phyloP scores from a whole-genome alignment of 2,888 invertebrate species.

The Lutraria lutraria region DNA sequence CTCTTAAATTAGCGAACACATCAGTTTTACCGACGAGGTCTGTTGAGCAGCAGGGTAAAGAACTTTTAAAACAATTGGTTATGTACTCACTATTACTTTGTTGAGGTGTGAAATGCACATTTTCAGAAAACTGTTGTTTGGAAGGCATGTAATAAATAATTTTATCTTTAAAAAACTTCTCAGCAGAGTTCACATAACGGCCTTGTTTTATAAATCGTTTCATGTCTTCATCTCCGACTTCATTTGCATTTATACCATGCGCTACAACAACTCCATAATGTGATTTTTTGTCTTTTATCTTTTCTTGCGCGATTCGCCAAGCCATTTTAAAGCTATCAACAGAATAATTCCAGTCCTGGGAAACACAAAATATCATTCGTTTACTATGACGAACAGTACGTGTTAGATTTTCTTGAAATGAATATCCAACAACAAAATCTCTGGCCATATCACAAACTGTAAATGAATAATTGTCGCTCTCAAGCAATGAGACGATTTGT shows the following conservation, averaged over 20 bases:
- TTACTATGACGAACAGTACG: slow-evolving; percentile 69
- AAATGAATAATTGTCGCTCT: slow-evolving; percentile 62
- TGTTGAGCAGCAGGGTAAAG: not conserved
- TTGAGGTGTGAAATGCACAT: not conserved
- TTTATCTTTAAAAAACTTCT: slow-evolving; percentile 66
- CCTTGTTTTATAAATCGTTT: slow-evolving; percentile 67
- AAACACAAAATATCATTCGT: slow-evolving; percentile 71
- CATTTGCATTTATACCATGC: slow-evolving; percentile 51
- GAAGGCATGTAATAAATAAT: slow-evolving; percentile 70
- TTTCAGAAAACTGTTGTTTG: not conserved
- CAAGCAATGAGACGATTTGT: slow-evolving; percentile 64
- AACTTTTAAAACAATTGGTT: slow-evolving; percentile 50
- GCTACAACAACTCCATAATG: slow-evolving; percentile 71
- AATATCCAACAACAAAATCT: slow-evolving; percentile 73
- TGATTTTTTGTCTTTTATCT: slow-evolving; percentile 69
- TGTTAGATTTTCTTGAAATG: slow-evolving; percentile 73
- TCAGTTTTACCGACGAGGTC: not conserved
- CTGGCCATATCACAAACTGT: slow-evolving; percentile 67
- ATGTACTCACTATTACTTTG: slow-evolving; percentile 30
- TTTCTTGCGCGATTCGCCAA: slow-evolving; percentile 72
- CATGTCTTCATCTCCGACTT: slow-evolving; percentile 69
- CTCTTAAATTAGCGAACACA: not conserved
- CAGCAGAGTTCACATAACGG: slow-evolving; percentile 62
- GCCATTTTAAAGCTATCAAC: slow-evolving; percentile 66
- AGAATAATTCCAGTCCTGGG: slow-evolving; percentile 58